phyloP scores from a whole-genome alignment of 2,113 vertebrate genomes.

The Chionomys nivalis region DNA sequence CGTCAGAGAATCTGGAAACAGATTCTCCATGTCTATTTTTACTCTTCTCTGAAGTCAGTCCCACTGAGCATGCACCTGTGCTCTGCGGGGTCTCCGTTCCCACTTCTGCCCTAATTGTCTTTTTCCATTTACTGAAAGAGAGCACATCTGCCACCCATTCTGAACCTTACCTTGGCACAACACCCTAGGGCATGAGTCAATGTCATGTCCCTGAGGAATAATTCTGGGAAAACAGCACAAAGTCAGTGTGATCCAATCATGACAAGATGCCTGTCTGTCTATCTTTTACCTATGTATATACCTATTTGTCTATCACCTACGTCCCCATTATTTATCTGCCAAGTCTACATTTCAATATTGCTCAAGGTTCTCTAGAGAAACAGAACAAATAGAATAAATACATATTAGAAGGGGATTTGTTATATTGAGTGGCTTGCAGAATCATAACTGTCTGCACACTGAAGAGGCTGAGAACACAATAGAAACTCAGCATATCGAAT shows the following conservation, averaged over 20 bases:
- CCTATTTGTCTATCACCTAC: background rate
- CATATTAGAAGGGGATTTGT: no score
- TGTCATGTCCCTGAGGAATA: background rate
- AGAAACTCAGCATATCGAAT: no score
- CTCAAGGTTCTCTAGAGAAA: background rate
- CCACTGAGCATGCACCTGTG: conserved; percentile 33
- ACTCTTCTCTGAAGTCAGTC: background rate
- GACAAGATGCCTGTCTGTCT: background rate
- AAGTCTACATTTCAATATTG: background rate
- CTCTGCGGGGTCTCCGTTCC: background rate
- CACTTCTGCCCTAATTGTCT: background rate
- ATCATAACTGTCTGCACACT: background rate
- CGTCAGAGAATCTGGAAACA: background rate
- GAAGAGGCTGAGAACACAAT: background rate
- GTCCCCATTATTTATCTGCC: background rate
- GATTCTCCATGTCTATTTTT: background rate
- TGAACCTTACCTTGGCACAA: background rate
- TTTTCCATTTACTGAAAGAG: background rate
- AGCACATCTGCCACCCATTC: background rate
- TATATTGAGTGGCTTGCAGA: background rate
- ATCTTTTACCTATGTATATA: background rate
- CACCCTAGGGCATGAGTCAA: background rate
- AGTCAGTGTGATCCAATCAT: background rate
- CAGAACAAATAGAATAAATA: background rate
- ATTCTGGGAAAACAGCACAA: background rate